A percentile compares a stretch with the other conserved stretches of the same genome.
phyloP scores from a whole-genome alignment of 2,113 vertebrate genomes.

The Pongo abelii region DNA sequence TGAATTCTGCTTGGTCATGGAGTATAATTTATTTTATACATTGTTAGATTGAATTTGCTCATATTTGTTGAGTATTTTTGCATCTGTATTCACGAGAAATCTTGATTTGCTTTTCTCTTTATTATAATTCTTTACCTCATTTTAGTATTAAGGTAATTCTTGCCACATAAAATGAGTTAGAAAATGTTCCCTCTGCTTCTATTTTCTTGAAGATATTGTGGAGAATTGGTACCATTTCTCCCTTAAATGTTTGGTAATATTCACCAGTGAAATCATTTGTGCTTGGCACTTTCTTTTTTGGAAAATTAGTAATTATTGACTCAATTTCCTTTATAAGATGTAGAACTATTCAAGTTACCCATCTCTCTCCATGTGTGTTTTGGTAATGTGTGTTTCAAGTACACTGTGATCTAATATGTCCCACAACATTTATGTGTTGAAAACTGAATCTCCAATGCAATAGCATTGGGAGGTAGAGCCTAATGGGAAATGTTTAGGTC shows the following conservation, averaged over 20 bases:
- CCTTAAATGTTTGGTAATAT: not conserved
- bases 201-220: not conserved
- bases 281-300: not conserved
- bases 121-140: not conserved
- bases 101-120: not conserved
- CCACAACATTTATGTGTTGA: not conserved
- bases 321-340: not conserved
- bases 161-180: not conserved
- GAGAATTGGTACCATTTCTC: not conserved
- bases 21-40: not conserved
- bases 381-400: not conserved
- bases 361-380: not conserved
- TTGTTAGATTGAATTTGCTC: not conserved
- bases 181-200: not conserved
- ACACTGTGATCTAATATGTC: not conserved
- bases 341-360: not conserved
- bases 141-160: not conserved
- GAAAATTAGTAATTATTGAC: not conserved
- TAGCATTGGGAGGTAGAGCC: not conserved
- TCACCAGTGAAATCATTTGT: not conserved
- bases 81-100: not conserved
- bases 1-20: not conserved
- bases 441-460: not conserved
- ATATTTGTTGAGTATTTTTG: not conserved
- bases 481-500: not conserved